Evolutionary conservation across 1,140 invertebrate species (phyloP).

Genomic region (Venustaconcha ellipsiformis): DNA sequence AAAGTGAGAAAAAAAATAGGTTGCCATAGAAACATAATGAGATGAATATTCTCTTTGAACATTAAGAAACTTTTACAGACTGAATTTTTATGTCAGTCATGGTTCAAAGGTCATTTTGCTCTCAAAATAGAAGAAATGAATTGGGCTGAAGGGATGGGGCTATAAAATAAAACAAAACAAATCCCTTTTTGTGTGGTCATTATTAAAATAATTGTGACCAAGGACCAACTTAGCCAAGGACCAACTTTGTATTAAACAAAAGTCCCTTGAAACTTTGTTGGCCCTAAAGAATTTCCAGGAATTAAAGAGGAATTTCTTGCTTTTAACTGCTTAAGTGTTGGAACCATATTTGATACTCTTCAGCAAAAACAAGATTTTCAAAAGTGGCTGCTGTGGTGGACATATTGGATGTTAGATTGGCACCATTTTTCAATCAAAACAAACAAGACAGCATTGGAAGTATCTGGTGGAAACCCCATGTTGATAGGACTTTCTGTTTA

Average conservation of each 20-base stretch:
- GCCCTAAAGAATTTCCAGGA: too few species aligned
- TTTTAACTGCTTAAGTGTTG: too few species aligned
- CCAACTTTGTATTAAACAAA: neutral
- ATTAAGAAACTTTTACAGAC: neutral
- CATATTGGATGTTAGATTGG: too few species aligned
- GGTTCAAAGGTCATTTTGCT: neutral
- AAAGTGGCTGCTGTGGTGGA: too few species aligned
- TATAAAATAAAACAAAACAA: neutral
- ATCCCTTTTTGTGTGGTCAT: neutral
- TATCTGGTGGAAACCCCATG: neutral
- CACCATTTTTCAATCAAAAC: too few species aligned
- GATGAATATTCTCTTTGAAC: neutral
- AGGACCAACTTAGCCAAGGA: neutral
- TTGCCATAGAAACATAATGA: neutral
- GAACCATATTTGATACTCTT: too few species aligned
- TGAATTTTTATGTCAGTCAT: neutral
- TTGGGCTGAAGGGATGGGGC: too few species aligned
- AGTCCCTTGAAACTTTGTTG: neutral
- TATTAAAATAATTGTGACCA: neutral
- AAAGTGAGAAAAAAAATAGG: neutral
- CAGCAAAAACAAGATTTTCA: too few species aligned
- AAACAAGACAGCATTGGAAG: too few species aligned
- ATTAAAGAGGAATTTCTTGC: too few species aligned
- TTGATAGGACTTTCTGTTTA: too few species aligned
- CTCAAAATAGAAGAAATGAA: too few species aligned